Base-by-base conservation (phyloP, 2,113 vertebrate genomes). In the Zosterops pallidus region DNA sequence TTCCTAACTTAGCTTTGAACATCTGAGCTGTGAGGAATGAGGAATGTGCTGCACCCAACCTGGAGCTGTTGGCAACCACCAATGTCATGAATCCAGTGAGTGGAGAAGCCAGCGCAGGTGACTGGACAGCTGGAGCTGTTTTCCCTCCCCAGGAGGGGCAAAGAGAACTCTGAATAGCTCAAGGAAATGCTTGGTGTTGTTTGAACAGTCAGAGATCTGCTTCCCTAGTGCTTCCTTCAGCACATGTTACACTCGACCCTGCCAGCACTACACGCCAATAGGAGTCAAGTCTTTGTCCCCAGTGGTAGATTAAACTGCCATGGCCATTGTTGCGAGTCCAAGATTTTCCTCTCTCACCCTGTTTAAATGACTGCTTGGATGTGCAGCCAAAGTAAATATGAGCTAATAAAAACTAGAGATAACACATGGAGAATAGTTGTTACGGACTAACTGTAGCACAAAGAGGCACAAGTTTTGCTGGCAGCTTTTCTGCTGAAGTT, bases 171-270 rank as follows among this genome's bases (percentile, higher is more conserved):
- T 89, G 92, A 95, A 92, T 79, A 96, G 89, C 88, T 81, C 92
- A 89, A 89, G 95, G 92, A 96, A 96, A 75, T 18, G 47, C 83
- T 92, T 49, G 8, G 76, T 89, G 93, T 24, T 81, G 83, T 86
- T 95, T 92, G 80, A 94, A 78, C 19, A 5, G 93, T 67, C 2
- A 7, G 14, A 12, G 88, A 93, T 79, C 81, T 92, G 83, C 86
- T 95, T 95, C 92, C 88, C 92, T 89, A 95, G 94, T 95, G 96
- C 75, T 96, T 97, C 95, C 95, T 92, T 44, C 92, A 84, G 92
- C 92, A 83, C 81, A 90, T 82, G 83, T 85, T 92, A 64, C 65
- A 12, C 92, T 95, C 74, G 93, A 95, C 92, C 93, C 67, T 90
- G 86, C 92, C 83, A 83, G 88, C 5, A 2, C 90, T 81, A 7